phyloP scores from a whole-genome alignment of 64 coral and sea anemone species.

The Montipora efflorescens region DNA sequence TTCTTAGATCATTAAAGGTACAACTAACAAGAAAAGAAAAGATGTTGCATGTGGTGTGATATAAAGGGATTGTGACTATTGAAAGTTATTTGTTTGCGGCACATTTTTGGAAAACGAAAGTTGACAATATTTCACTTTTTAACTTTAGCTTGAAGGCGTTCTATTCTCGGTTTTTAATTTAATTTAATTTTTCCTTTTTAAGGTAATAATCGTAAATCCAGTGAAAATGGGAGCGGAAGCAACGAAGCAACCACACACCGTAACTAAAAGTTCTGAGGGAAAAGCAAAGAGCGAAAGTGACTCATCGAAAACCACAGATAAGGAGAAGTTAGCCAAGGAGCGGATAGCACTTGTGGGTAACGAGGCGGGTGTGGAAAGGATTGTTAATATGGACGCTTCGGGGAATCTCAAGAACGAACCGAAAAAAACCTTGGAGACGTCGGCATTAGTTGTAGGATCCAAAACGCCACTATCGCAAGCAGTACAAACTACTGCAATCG shows the following conservation, averaged over 20 bases:
- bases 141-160: neutral
- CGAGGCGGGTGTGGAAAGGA: neutral
- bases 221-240: neutral
- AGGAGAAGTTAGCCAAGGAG: neutral
- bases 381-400: neutral
- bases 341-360: neutral
- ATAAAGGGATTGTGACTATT: too few relatives aligned
- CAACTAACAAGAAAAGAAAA: too few relatives aligned
- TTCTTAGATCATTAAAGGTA: too few relatives aligned
- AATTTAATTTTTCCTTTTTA: neutral
- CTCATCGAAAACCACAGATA: neutral
- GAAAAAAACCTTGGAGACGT: neutral
- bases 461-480: neutral
- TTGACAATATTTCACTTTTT: neutral
- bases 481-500: neutral
- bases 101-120: neutral
- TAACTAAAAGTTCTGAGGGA: neutral
- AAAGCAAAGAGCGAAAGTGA: neutral
- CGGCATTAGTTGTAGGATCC: neutral
- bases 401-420: neutral
- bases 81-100: too few relatives aligned
- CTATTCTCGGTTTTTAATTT: neutral
- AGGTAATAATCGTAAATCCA: slow-evolving; percentile 46
- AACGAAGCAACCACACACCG: neutral
- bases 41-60: too few relatives aligned